A percentile compares a stretch with the other conserved stretches of the same genome.
Evolutionary conservation across 2,113 vertebrate genomes (phyloP).

Genomic region (Hippolais icterina): DNA sequence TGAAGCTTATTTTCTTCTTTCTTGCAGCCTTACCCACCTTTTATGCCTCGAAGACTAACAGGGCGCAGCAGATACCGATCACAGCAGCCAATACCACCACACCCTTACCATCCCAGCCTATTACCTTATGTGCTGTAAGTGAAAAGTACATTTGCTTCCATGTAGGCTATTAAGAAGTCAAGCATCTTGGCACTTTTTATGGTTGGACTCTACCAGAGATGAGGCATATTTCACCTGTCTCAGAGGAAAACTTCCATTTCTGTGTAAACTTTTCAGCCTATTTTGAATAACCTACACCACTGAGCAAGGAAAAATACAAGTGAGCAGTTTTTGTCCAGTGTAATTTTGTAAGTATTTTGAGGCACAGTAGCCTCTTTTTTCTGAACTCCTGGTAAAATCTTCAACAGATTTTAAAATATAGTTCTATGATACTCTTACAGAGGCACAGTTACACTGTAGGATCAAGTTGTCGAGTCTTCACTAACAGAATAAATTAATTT

Average conservation of each 20-base stretch:
- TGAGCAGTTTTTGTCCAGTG: not conserved
- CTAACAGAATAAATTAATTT: not conserved
- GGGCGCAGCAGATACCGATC: conserved; percentile 91
- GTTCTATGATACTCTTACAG: not conserved
- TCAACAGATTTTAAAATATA: not conserved
- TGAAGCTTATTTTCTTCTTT: conserved; percentile 49
- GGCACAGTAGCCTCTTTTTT: not conserved
- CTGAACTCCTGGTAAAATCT: not conserved
- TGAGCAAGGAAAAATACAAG: not conserved
- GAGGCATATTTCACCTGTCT: not conserved
- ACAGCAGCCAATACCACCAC: conserved; percentile 89
- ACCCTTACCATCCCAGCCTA: conserved; percentile 93
- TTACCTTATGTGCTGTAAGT: conserved; percentile 97
- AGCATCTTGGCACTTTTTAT: not conserved
- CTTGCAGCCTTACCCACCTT: conserved; percentile 89
- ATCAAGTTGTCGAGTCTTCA: not conserved
- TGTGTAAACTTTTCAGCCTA: not conserved
- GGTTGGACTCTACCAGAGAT: not conserved
- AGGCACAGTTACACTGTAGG: not conserved
- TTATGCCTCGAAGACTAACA: conserved; percentile 92
- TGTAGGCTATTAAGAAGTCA: not conserved
- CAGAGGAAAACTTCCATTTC: not conserved
- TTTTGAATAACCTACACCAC: not conserved
- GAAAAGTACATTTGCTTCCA: conserved; percentile 27
- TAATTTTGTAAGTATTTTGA: not conserved